Percentiles rank a stretch among this genome's conserved stretches.
Conservation (phyloP, 2,797 vertebrate species). For the Microctenopoma lineatum region DNA sequence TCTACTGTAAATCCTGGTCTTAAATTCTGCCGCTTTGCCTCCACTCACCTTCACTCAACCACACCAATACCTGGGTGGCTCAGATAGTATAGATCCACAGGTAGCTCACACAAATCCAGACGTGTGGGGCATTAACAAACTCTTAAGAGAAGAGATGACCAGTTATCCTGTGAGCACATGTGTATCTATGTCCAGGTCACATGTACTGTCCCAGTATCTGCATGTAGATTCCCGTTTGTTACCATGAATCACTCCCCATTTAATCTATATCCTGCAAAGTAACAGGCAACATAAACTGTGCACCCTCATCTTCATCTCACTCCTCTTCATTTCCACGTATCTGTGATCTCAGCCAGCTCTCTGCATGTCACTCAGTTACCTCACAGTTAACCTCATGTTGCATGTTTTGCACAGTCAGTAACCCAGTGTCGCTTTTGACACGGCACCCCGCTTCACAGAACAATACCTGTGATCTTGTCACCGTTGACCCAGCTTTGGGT, state of each 20-base stretch:
- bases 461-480: conserved; percentile 1
- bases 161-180: conserved; percentile 13
- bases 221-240: conserved; percentile 14
- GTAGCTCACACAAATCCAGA: not conserved
- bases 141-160: not conserved
- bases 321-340: conserved; percentile 22
- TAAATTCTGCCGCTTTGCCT: conserved; percentile 66
- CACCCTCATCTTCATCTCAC: conserved; percentile 23
- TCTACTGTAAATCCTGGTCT: conserved; percentile 65
- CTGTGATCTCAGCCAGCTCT: conserved; percentile 27
- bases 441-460: conserved; percentile 15
- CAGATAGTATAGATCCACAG: conserved; percentile 1
- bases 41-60: conserved; percentile 55
- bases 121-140: not conserved
- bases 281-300: not conserved
- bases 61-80: not conserved
- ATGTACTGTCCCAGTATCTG: conserved; percentile 1
- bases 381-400: conserved; percentile 8
- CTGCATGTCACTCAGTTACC: conserved; percentile 13
- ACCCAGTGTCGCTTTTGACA: conserved; percentile 15
- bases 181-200: conserved; percentile 26
- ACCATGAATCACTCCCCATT: not conserved
- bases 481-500: not conserved
- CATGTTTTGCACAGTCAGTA: conserved; percentile 15
- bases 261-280: not conserved